Conservation (phyloP, 2,113 vertebrate species). For the Ellobius talpinus region DNA sequence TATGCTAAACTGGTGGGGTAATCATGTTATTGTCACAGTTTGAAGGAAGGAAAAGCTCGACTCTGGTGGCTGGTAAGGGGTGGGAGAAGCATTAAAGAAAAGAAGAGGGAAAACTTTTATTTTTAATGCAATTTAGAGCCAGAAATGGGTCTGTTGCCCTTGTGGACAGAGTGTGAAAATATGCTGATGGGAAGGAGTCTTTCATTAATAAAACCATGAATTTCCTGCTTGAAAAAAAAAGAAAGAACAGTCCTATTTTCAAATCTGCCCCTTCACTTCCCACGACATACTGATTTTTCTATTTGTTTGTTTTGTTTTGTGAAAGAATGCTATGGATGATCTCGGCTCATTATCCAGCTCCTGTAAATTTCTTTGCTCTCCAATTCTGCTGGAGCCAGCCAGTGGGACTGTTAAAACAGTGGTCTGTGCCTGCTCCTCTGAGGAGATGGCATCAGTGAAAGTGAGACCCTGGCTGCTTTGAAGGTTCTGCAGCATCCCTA, state of each 20-base stretch:
- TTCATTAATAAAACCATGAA: slow-evolving; percentile 62
- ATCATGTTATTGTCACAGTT: slow-evolving; percentile 91
- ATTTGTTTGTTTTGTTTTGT: neutral
- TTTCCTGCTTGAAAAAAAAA: neutral
- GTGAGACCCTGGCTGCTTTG: neutral
- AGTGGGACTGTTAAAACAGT: neutral
- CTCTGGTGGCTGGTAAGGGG: slow-evolving; percentile 80
- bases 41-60: slow-evolving; percentile 89
- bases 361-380: slow-evolving; percentile 39
- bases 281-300: neutral
- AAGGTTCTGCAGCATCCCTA: neutral
- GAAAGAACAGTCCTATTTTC: neutral
- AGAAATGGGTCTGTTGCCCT: slow-evolving; percentile 38
- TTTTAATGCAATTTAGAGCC: slow-evolving; percentile 41
- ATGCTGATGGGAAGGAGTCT: slow-evolving; percentile 15
- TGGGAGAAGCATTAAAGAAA: slow-evolving; percentile 68
- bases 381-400: neutral
- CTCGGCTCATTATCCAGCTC: neutral
- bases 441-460: neutral
- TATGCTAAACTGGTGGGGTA: slow-evolving; percentile 91
- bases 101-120: slow-evolving; percentile 71
- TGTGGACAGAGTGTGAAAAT: slow-evolving; percentile 35
- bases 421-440: neutral
- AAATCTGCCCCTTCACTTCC: neutral
- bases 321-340: slow-evolving; percentile 65